These are phyloP conservation scores for Physocephala rufipes DNA, from an alignment of 2,888 invertebrate genomes.

Conservation along the genomic window DNA sequence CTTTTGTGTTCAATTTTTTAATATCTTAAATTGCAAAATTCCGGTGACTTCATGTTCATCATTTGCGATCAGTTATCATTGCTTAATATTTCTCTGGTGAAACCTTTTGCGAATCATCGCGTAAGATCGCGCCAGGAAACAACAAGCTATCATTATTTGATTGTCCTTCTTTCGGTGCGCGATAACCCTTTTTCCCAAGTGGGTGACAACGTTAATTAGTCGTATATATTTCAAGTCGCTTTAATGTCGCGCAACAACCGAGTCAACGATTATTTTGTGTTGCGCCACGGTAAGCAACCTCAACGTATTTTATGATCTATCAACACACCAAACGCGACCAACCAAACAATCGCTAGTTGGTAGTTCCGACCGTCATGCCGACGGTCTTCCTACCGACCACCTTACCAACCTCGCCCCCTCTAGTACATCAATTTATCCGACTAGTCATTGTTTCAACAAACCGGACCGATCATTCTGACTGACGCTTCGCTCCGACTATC, in stretches of 20 bases:
- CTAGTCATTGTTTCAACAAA: too few species aligned
- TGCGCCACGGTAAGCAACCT: slow-evolving; percentile 53
- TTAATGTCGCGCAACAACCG: slow-evolving; percentile 26
- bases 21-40: slow-evolving; percentile 2
- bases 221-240: slow-evolving; percentile 44
- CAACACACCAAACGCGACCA: too few species aligned
- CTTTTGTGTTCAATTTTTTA: too few species aligned
- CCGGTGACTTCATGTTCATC: not conserved
- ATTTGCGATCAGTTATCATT: not conserved
- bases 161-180: not conserved
- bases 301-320: too few species aligned
- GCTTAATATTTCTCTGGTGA: not conserved
- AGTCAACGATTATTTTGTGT: slow-evolving; percentile 45
- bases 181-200: not conserved
- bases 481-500: not conserved
- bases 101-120: not conserved
- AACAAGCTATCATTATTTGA: too few species aligned
- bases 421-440: not conserved
- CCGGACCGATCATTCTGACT: too few species aligned
- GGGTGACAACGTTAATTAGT: slow-evolving; percentile 48
- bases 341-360: too few species aligned
- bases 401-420: not conserved
- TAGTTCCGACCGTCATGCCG: too few species aligned
- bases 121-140: not conserved
- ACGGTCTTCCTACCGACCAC: slow-evolving; percentile 8